Evolutionary conservation across 1,140 invertebrate species (phyloP).

Genomic region (Heliconius eleuchia): DNA sequence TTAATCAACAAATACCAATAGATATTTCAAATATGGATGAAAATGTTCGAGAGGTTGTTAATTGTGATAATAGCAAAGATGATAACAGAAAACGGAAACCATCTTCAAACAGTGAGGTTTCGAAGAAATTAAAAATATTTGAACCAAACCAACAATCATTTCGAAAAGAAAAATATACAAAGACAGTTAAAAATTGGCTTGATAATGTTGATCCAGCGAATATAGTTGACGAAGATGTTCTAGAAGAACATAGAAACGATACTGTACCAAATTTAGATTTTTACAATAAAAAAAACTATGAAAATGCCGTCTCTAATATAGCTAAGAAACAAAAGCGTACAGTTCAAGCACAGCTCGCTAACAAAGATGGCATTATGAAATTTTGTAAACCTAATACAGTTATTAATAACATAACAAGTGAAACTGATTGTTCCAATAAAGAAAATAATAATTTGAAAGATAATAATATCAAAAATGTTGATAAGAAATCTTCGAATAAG

Average conservation of each 20-base stretch:
- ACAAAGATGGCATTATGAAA: constrained; percentile 67
- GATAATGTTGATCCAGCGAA: constrained; percentile 43
- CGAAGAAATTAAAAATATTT: constrained; percentile 26
- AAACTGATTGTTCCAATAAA: neutral
- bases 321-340: constrained; percentile 9
- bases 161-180: constrained; percentile 61
- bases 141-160: constrained; percentile 34
- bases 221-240: neutral
- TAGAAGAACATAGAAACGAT: neutral
- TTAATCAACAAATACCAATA: neutral
- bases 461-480: neutral
- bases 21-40: neutral
- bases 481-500: neutral
- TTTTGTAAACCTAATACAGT: constrained; percentile 51
- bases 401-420: neutral
- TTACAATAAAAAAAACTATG: neutral
- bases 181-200: constrained; percentile 61
- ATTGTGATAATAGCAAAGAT: neutral
- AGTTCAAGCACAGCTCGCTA: constrained; percentile 59
- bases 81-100: constrained; percentile 26
- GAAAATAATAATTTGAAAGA: constrained; percentile 17
- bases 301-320: neutral
- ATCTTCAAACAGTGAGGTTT: constrained; percentile 12
- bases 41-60: neutral
- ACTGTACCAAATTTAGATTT: neutral